Evolutionary conservation across 2,797 vertebrate genomes (phyloP).

Genomic region (Distichodus sexfasciatus): DNA sequence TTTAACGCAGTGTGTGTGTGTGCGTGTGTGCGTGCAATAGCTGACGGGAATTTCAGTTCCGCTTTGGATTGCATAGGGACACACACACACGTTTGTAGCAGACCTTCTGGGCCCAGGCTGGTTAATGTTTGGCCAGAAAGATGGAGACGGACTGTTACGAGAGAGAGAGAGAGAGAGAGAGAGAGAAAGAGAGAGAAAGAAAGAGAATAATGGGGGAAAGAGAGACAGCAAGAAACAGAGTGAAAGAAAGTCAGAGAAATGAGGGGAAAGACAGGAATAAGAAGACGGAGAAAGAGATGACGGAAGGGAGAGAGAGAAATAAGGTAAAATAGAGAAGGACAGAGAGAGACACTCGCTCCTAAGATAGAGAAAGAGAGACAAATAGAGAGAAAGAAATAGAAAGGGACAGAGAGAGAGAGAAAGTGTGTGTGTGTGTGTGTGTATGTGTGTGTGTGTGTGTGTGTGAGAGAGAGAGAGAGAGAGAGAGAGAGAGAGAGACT

Average conservation of each 20-base stretch:
- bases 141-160: slow-evolving; percentile 70
- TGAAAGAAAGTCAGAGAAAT: neutral
- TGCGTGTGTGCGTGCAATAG: slow-evolving; percentile 2
- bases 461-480: neutral
- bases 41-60: slow-evolving; percentile 5
- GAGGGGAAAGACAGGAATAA: neutral
- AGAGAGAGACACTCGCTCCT: too few relatives aligned
- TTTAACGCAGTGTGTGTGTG: slow-evolving; percentile 6
- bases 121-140: slow-evolving; percentile 90
- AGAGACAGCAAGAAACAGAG: neutral
- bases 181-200: slow-evolving; percentile 10
- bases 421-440: neutral
- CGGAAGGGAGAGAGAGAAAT: neutral
- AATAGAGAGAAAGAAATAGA: neutral
- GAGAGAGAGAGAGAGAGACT: neutral
- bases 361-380: neutral
- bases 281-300: neutral
- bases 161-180: neutral
- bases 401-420: too few relatives aligned
- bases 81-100: slow-evolving; percentile 25
- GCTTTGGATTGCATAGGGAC: neutral
- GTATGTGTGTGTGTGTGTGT: neutral
- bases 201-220: neutral
- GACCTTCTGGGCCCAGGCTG: slow-evolving; percentile 57
- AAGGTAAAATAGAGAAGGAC: neutral